These are phyloP conservation scores for Hermetia illucens DNA, from an alignment of 1,140 invertebrate genomes.

Conservation along the genomic window DNA sequence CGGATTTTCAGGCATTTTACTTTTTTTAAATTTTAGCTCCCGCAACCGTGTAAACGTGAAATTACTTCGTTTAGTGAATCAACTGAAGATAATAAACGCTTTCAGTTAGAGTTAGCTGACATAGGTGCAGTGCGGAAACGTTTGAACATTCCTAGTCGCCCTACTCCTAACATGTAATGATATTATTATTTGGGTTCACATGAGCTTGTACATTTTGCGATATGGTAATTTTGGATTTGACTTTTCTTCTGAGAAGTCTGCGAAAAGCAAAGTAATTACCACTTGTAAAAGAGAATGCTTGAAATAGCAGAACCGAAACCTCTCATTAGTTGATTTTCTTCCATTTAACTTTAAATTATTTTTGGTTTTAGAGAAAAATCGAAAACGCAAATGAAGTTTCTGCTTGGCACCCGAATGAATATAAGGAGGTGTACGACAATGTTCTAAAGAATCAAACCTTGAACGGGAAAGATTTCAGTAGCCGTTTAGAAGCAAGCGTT, in stretches of 20 bases:
- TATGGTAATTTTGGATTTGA: too few relatives aligned
- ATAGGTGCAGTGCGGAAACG: conserved; percentile 20
- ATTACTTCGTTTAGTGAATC: conserved; percentile 23
- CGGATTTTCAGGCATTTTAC: not conserved
- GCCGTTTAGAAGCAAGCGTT: conserved; percentile 33
- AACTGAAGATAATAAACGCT: conserved; percentile 20
- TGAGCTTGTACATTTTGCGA: too few relatives aligned
- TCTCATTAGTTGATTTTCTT: too few relatives aligned
- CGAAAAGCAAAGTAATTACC: not conserved
- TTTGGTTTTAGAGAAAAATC: conserved; percentile 14
- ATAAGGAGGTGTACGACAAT: too few relatives aligned
- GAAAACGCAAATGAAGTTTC: conserved; percentile 38
- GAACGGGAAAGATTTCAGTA: conserved; percentile 36
- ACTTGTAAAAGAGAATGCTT: not conserved
- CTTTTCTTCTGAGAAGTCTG: not conserved
- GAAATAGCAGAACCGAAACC: conserved; percentile 8
- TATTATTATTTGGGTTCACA: too few relatives aligned
- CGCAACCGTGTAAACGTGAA: conserved; percentile 20
- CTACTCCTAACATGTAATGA: too few relatives aligned
- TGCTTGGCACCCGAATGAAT: conserved; percentile 24
- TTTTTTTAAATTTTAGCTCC: conserved; percentile 14
- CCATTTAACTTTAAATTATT: conserved; percentile 15
- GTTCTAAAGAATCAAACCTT: conserved; percentile 34
- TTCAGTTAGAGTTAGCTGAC: conserved; percentile 21
- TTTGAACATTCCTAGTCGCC: conserved; percentile 4